These are phyloP conservation scores for Lasioglossum pauxillum DNA, from an alignment of 2,888 invertebrate genomes.

Conservation along the genomic window DNA sequence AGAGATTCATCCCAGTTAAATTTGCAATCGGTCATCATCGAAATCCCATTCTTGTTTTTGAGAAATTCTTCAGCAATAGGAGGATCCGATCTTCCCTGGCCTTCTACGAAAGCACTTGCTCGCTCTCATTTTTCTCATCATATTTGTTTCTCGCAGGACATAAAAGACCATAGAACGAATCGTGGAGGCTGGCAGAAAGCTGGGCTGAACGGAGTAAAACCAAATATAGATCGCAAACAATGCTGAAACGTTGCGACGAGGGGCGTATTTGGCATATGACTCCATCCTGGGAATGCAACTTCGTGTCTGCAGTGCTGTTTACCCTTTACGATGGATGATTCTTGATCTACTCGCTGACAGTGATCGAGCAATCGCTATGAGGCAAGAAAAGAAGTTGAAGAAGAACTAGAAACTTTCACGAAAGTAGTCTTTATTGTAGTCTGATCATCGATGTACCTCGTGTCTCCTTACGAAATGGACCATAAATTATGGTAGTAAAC, in stretches of 20 bases:
- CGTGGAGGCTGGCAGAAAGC: background rate
- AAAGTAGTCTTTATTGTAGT: background rate
- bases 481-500: background rate
- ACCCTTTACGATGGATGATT: background rate
- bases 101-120: background rate
- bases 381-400: background rate
- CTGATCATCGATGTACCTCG: background rate
- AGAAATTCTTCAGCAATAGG: background rate
- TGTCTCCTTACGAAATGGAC: background rate
- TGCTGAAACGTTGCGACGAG: background rate
- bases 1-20: background rate
- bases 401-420: background rate
- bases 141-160: constrained; percentile 39
- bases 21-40: constrained; percentile 2
- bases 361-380: background rate
- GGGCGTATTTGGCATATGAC: background rate
- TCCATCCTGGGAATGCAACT: background rate
- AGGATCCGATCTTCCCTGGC: background rate
- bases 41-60: background rate
- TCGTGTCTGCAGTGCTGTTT: background rate
- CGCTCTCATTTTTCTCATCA: constrained; percentile 32
- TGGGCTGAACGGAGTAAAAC: background rate
- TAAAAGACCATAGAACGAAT: constrained; percentile 15
- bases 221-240: constrained; percentile 38
- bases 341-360: background rate